Percentiles rank a stretch among this genome's conserved stretches.
Evolutionary conservation across 2,113 vertebrate species (phyloP).

Genomic region (Otis tarda): DNA sequence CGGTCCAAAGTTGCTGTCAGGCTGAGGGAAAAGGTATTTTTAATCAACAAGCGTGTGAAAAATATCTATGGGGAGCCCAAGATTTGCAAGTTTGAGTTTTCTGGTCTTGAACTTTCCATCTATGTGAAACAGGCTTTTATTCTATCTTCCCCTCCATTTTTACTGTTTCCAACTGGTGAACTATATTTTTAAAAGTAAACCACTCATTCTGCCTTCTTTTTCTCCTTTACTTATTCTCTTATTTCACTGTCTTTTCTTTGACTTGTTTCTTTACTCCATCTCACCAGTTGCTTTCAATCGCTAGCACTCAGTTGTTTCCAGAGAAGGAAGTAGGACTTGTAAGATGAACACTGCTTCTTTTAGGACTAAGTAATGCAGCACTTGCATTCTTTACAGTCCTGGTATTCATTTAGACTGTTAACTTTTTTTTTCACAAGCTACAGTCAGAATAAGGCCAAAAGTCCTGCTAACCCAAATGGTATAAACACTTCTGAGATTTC

Average conservation of each 20-base stretch:
- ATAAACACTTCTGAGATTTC: background rate
- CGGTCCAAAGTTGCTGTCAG: background rate
- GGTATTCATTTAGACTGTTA: background rate
- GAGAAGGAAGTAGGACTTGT: background rate
- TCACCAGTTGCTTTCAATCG: background rate
- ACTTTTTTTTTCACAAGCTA: background rate
- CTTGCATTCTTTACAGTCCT: background rate
- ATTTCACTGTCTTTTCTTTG: background rate
- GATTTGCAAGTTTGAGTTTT: background rate
- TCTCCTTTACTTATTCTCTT: background rate
- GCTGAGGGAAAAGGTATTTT: background rate
- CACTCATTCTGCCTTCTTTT: background rate
- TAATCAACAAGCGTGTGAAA: background rate
- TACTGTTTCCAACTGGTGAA: background rate
- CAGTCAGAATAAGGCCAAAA: background rate
- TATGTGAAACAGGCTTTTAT: background rate
- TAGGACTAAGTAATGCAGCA: background rate
- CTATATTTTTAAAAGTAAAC: background rate
- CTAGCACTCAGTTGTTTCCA: background rate
- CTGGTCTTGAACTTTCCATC: background rate
- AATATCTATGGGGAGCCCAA: background rate
- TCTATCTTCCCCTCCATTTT: background rate
- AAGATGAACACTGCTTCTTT: background rate
- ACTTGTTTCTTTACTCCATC: background rate
- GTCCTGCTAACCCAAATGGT: background rate